These are phyloP conservation scores for Heliconius charithonia DNA, from an alignment of 2,888 invertebrate genomes.

Conservation along the genomic window DNA sequence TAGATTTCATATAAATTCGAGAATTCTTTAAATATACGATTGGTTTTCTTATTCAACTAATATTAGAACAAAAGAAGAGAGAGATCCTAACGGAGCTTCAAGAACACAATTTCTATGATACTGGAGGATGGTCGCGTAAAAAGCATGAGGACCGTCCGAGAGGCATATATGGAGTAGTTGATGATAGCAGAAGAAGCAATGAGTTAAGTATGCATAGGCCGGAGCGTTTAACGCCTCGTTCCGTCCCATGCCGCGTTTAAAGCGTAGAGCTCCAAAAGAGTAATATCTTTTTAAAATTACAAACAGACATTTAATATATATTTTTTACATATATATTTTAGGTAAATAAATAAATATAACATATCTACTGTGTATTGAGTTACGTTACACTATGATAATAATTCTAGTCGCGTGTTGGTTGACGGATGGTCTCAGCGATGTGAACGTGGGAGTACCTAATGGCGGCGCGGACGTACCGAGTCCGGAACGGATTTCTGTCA, in stretches of 20 bases:
- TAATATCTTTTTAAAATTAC: not conserved
- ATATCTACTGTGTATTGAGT: constrained; percentile 23
- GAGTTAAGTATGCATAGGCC: not conserved
- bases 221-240: not conserved
- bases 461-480: constrained; percentile 48
- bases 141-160: not conserved
- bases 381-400: constrained; percentile 52
- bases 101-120: not conserved
- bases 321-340: not conserved
- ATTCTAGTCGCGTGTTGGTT: constrained; percentile 61
- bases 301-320: not conserved
- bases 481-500: constrained; percentile 64
- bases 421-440: constrained; percentile 56
- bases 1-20: not conserved
- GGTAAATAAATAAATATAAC: not conserved
- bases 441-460: constrained; percentile 53
- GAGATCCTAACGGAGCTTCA: accelerated
- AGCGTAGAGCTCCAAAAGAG: too few relatives aligned
- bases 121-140: too few relatives aligned
- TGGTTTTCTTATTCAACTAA: not conserved
- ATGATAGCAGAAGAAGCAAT: not conserved
- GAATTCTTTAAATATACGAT: not conserved
- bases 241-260: too few relatives aligned
- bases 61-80: not conserved
- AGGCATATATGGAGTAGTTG: not conserved